Evolutionary conservation across 2,797 vertebrate genomes (phyloP).

Genomic region (Alauda arvensis): DNA sequence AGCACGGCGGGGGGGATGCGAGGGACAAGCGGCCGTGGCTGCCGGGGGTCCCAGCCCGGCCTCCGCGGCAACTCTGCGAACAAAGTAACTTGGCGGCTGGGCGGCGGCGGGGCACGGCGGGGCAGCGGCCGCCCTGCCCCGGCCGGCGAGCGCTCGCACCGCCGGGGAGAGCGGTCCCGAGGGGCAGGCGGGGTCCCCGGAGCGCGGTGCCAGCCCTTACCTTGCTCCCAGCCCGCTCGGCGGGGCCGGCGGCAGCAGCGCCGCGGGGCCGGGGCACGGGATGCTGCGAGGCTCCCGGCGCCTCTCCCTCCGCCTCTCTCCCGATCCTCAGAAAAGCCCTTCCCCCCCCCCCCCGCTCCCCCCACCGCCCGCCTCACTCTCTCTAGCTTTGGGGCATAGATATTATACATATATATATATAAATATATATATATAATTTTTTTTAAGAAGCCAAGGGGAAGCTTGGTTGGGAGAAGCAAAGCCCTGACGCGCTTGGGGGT

Average conservation of each 20-base stretch:
- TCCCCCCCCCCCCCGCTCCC: not conserved
- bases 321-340: not conserved
- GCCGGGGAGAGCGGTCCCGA: not conserved
- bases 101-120: not conserved
- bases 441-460: not conserved
- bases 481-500: not conserved
- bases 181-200: not conserved
- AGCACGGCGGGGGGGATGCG: not conserved
- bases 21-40: not conserved
- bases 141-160: not conserved
- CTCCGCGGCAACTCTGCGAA: constrained; percentile 40
- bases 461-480: not conserved
- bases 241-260: not conserved
- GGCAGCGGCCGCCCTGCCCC: not conserved
- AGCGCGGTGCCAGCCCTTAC: constrained; percentile 25
- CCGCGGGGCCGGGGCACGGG: not conserved
- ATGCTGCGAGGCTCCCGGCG: not conserved
- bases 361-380: not conserved
- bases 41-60: not conserved
- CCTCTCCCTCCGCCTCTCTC: constrained; percentile 16
- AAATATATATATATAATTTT: too few relatives aligned
- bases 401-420: not conserved
- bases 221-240: not conserved
- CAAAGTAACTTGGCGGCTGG: constrained; percentile 50
- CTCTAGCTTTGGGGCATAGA: not conserved